Base-by-base conservation (phyloP, 2,113 vertebrate species). In the Oxygymnocypris stewartii region DNA sequence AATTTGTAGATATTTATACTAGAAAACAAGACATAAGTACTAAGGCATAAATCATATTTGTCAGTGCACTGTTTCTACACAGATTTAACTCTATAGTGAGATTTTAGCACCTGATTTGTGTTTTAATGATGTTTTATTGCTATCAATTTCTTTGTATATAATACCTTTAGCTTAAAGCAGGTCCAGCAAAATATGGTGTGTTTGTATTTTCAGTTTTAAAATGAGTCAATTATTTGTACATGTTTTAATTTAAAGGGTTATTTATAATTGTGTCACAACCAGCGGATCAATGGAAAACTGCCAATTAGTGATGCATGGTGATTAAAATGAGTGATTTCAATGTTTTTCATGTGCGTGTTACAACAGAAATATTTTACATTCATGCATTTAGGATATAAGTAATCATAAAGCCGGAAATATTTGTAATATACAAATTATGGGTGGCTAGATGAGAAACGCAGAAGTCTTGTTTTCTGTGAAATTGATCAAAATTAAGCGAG, bases 241-340 rank as follows among this genome's bases (percentile, higher is more conserved):
- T 18, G 4, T n/a, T n/a, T 85, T 49, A n/a, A 77, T 77, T 49
- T 35, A 37, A 51, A 31, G 4, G 0, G n/a, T 37, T 67, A 65
- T 44, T 35, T 65, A 13, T 54, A 42, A 59, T 11, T 40, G 25
- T 76, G 0, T 61, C 10, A 14, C 18, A 42, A 40, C 40, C 59
- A 81, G 59, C 59, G 16, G 20, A 16, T 8, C 40, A 10, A 31
- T 65, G 40, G 28, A 57, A 73, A 65, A 73, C 78, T 86, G 85
- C 77, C 67, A 40, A 9, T 1, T 0, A n/a, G 6, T 42, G 20
- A 79, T 14, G 77, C 7, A 7, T 78, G 6, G 6, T 1, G 25
- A 35, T 23, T 35, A 0, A 40, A 40, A 23, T 61, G 20, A 23
- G 20, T 9, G 10, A 61, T 23, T 23, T 8, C 18, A 59, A 8